A percentile compares a stretch with the other conserved stretches of the same genome.
Conservation (phyloP, 2,888 invertebrate genomes). For the Sylvicola cinctus region DNA sequence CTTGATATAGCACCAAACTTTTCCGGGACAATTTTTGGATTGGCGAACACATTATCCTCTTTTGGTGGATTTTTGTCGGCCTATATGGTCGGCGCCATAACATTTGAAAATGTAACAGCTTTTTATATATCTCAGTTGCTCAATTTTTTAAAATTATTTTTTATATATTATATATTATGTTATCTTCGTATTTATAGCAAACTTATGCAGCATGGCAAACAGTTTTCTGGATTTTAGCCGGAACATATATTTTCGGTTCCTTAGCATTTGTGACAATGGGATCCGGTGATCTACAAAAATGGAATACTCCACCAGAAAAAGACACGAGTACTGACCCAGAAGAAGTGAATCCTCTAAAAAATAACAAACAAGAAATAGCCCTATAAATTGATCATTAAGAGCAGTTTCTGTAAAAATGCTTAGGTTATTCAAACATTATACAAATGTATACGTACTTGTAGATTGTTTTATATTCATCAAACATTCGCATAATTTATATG, state of each 20-base stretch:
- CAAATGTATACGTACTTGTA: too few species aligned
- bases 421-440: too few species aligned
- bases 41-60: conserved; percentile 73
- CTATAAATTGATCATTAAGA: too few species aligned
- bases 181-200: conserved; percentile 1
- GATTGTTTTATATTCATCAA: too few species aligned
- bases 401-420: too few species aligned
- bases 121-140: conserved; percentile 4
- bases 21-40: conserved; percentile 69
- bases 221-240: conserved; percentile 61
- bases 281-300: conserved; percentile 35
- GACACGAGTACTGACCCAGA: conserved; percentile 15
- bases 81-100: conserved; percentile 58
- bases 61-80: conserved; percentile 66
- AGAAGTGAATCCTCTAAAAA: conserved; percentile 25
- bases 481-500: too few species aligned
- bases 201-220: conserved; percentile 55
- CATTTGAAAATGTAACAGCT: conserved; percentile 14
- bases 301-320: conserved; percentile 18
- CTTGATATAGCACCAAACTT: conserved; percentile 78
- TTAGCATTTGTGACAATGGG: conserved; percentile 40
- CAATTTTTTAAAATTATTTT: neutral
- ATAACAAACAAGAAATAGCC: too few species aligned
- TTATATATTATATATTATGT: conserved; percentile 1
- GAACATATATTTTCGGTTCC: conserved; percentile 46